These are phyloP conservation scores for Stigmatopora nigra DNA, from an alignment of 2,113 vertebrate genomes.

Conservation along the genomic window DNA sequence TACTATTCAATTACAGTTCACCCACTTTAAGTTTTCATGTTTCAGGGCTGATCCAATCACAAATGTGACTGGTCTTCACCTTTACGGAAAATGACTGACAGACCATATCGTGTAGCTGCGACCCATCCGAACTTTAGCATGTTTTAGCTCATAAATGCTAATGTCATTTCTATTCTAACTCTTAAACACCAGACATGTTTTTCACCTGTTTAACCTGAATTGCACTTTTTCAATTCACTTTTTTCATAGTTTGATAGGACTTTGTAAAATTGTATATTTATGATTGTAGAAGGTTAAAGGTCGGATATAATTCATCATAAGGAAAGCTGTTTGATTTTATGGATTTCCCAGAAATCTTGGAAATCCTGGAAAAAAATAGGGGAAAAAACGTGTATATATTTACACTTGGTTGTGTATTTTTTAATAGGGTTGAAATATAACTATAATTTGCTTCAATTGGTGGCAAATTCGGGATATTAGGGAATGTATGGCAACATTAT, in stretches of 20 bases:
- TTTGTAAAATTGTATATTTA: constrained; percentile 6
- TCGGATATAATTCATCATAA: no score
- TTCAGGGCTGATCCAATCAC: background rate
- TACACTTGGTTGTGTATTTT: no score
- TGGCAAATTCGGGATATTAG: no score
- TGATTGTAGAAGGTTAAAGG: background rate
- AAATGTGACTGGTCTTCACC: background rate
- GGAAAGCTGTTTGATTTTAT: no score
- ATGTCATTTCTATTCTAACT: background rate
- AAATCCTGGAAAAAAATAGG: no score
- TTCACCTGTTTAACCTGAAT: background rate
- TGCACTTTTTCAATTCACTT: background rate
- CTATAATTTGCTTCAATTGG: no score
- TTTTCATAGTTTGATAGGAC: background rate
- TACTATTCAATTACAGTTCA: background rate
- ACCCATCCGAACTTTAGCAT: background rate
- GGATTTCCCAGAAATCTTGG: no score
- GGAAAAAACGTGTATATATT: no score
- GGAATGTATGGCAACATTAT: no score
- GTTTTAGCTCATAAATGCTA: background rate
- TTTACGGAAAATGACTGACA: background rate
- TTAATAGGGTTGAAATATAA: no score
- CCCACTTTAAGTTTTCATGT: background rate
- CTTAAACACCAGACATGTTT: background rate
- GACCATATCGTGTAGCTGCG: background rate